Conservation (phyloP, 2,888 invertebrate species). For the Cylloceria caligata region DNA sequence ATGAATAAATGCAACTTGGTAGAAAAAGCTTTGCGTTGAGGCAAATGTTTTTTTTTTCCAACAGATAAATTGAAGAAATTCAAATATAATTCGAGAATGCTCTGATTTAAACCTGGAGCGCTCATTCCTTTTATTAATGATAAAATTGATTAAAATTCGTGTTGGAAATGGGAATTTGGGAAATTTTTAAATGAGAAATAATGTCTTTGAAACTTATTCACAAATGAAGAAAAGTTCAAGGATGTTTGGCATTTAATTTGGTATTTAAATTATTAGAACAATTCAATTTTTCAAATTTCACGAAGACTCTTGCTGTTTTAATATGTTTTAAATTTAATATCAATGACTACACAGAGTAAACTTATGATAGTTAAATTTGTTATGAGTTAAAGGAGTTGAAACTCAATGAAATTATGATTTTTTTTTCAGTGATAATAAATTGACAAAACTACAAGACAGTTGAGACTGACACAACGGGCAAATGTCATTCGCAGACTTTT, state of each 20-base stretch:
- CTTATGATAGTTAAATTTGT: not conserved
- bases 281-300: not conserved
- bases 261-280: not conserved
- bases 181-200: not conserved
- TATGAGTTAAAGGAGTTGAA: no score
- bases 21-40: not conserved
- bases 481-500: not conserved
- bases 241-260: not conserved
- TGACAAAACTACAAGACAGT: not conserved
- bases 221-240: not conserved
- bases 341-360: not conserved
- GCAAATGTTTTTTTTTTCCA: not conserved
- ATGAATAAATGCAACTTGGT: not conserved
- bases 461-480: not conserved
- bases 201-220: not conserved
- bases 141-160: not conserved
- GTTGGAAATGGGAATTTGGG: not conserved
- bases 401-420: not conserved
- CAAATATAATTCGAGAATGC: not conserved
- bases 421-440: not conserved
- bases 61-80: no score
- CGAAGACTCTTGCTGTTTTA: not conserved
- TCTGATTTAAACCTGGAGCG: not conserved
- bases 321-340: not conserved
- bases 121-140: not conserved